Evolutionary conservation across 2,888 invertebrate genomes (phyloP), one percentile per base, ranked within the genome.

Genomic region (Tipula lateralis): DNA sequence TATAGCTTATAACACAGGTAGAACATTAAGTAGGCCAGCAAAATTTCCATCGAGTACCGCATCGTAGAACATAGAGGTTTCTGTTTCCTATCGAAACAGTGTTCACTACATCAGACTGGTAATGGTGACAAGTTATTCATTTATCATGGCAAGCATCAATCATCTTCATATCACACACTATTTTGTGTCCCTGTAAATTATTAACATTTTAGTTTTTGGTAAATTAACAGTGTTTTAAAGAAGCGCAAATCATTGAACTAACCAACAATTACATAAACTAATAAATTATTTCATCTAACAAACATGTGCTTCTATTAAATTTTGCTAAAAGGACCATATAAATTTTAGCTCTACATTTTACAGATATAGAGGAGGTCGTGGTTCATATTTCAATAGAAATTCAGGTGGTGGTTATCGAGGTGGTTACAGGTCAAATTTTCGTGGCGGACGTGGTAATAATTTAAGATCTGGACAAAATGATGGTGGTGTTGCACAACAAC

Each of bases 301-400:
- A n/a, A n/a, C n/a, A n/a, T n/a, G 82, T 82, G 29, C 82, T 30
- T 30, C 32, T 82, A 82, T n/a, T 82, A 82, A 66, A 66, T 66
- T 66, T 66, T 66, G 66, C 66, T 66, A 66, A 66, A 66, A 24
- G 66, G 24, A 24, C 1, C 66, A 66, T 66, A 66, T 66, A 66
- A 66, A 9, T 66, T 66, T 66, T 66, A 66, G 66, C 19, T 66
- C 66, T 66, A 66, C 66, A 12, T 66, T 86, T 86, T 88, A 24
- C 86, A 92, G 92, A 87, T 93, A 92, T 88, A 92, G 94, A 86
- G 93, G 94, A 81, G 92, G 94, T 86, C 93, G 93, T 84, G 86
- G 86, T 83, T 85, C 86, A 87, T 92, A 91, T 87, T 91, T 91
- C 89, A 91, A 92, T 89, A 90, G 91, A 86, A 91, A 92, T 85